Base-by-base conservation (phyloP, 2,113 vertebrate genomes). In the Xenus cinereus region DNA sequence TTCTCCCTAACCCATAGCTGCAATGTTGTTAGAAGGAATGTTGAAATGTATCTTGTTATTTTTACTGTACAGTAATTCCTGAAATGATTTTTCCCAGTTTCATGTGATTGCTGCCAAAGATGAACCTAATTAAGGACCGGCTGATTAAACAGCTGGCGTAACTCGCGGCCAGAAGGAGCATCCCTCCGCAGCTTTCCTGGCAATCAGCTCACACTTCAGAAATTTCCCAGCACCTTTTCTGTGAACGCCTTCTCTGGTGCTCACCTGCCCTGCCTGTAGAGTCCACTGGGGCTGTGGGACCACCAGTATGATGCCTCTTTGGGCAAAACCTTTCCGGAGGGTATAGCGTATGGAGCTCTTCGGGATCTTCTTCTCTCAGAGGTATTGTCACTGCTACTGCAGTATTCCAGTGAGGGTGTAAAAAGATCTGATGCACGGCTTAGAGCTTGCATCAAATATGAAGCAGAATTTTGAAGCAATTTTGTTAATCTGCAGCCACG, bases 171-270 rank as follows among this genome's bases (percentile, higher is more conserved):
- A 53, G 54, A 60, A 71, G 51, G 9, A 90, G 14, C 56, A 83
- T 33, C 37, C 23, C 14, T 48, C 45, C 0, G 1, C 33, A 77
- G 27, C 39, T 87, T 84, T 33, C 45, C 51, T 33, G 45, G 35
- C 27, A 64, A 30, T 69, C 54, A 62, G 4, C 21, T 66, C 24
- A 3, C 48, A 35, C 9, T 68, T 76, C 26, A 45, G 46, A 50
- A 59, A 39, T 45, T 57, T 72, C n/a, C 66, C 32, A 82, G 3
- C 19, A 59, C 7, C 11, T 85, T 87, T 56, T 54, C n/a, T n/a
- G 4, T 19, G 28, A 81, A 48, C 4, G 57, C 12, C 4, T 4
- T 24, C 50, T 24, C 46, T 0, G 1, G 30, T 0, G 1, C 13
- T 48, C 46, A 13, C 16, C 32, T 75, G 41, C 51, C 24, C n/a